Conservation (phyloP, 2,113 vertebrate species). For the Chamaetylas fuelleborni region DNA sequence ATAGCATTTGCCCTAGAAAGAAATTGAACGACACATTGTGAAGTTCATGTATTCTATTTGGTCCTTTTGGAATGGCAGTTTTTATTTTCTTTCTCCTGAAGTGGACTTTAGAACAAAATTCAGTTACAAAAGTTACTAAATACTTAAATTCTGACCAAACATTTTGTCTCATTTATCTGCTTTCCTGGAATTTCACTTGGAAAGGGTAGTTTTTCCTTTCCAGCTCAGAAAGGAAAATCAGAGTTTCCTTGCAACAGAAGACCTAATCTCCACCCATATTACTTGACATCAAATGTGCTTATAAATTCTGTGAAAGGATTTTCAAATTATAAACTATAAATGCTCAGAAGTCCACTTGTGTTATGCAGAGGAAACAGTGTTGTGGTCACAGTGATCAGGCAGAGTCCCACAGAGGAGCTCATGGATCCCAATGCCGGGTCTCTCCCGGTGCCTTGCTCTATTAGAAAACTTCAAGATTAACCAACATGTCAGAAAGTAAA, state of each 20-base stretch:
- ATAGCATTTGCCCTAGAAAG: not conserved
- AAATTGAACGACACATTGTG: not conserved
- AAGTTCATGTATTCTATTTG: not conserved
- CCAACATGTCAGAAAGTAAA: not conserved
- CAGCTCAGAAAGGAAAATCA: conserved; percentile 6
- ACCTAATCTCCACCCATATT: not conserved
- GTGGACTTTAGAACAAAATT: not conserved
- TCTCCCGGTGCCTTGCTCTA: not conserved
- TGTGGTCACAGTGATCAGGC: not conserved
- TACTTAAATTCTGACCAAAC: not conserved
- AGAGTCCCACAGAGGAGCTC: not conserved
- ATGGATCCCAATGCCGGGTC: not conserved
- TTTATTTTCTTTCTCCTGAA: not conserved
- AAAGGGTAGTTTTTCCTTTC: not conserved
- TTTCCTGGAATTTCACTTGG: conserved; percentile 25
- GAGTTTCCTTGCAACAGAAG: conserved; percentile 24
- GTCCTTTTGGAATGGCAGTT: not conserved
- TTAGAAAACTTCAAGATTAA: not conserved
- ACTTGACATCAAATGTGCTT: not conserved
- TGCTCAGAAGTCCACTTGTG: not conserved
- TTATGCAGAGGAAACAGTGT: not conserved
- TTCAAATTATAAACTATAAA: not conserved
- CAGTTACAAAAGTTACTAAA: not conserved
- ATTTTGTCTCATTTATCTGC: not conserved
- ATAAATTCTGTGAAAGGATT: not conserved